Evolutionary conservation across 2,888 invertebrate genomes (phyloP), one percentile per base, ranked within the genome.

Genomic region (Osmoderma eremita): DNA sequence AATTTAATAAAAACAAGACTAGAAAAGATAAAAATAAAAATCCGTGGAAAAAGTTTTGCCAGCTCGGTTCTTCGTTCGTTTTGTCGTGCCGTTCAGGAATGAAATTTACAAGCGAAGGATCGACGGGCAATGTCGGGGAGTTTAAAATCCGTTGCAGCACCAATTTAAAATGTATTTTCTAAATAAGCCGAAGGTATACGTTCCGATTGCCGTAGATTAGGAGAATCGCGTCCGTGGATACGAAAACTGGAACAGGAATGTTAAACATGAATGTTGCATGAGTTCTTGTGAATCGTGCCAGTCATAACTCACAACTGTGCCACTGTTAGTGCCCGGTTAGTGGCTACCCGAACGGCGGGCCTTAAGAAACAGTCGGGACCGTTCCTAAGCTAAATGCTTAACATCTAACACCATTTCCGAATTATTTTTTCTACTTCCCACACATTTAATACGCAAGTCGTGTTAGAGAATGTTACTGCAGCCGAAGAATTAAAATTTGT

Each of bases 211-310:
- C 67, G 70, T 73, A 71, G 74, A 73, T 74, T 74, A 74, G 72
- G 70, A 72, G 65, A 70, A 69, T 71, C 69, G 72, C 67, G 69
- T 64, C 70, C 69, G 70, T 69, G 68, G 70, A 68, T 70, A 71
- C 70, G 69, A 72, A 70, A 56, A 69, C 63, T 58, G 63, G 69
- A 71, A 63, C 70, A 71, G 66, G 70, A 68, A 72, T 71, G 71
- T 72, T n/a, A 73, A 74, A 73, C 73, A 72, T 73, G 73, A 74
- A 74, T 74, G 72, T 73, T 73, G 70, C 72, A 74, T 74, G 71
- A 72, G 73, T 72, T 73, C 71, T 73, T 70, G 53, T 69, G 70
- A 71, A 72, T 71, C 70, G 69, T 72, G 70, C 70, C 71, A 69
- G 70, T 72, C 73, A 74, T 73, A 74, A 74, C 72, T 73, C 71